Evolutionary conservation across 2,888 invertebrate species (phyloP).

Genomic region (Drosophila hamatofila): DNA sequence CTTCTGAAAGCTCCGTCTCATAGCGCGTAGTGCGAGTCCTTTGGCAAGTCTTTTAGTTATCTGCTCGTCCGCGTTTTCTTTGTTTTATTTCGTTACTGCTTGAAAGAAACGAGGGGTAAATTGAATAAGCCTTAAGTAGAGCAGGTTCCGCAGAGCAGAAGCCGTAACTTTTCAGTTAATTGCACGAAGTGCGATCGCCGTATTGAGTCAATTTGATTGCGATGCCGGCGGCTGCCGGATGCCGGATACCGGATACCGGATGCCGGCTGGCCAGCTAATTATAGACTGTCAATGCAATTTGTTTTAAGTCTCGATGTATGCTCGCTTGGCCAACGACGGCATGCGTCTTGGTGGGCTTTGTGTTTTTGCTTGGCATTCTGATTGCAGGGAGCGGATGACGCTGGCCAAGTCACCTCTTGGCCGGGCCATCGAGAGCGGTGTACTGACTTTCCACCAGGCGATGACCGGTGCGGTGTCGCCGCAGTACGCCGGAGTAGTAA

Average conservation of each 20-base stretch:
- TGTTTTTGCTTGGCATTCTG: background rate
- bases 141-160: no score
- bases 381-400: constrained; percentile 80
- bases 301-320: background rate
- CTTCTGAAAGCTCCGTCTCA: background rate
- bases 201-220: background rate
- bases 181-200: background rate
- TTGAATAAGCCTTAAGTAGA: constrained; percentile 5
- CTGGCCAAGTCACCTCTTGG: constrained; percentile 77
- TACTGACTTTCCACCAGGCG: constrained; percentile 84
- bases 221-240: no score
- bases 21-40: no score
- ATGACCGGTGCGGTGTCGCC: constrained; percentile 85
- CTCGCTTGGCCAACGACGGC: background rate
- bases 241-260: no score
- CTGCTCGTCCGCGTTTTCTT: background rate
- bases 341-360: constrained; percentile 1
- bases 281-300: background rate
- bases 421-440: constrained; percentile 70
- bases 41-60: no score
- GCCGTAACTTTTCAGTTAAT: background rate
- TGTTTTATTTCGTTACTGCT: background rate
- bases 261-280: background rate
- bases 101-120: background rate
- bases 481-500: constrained; percentile 62